These are phyloP conservation scores for Synanceia verrucosa DNA, from an alignment of 2,797 vertebrate genomes.

Conservation along the genomic window DNA sequence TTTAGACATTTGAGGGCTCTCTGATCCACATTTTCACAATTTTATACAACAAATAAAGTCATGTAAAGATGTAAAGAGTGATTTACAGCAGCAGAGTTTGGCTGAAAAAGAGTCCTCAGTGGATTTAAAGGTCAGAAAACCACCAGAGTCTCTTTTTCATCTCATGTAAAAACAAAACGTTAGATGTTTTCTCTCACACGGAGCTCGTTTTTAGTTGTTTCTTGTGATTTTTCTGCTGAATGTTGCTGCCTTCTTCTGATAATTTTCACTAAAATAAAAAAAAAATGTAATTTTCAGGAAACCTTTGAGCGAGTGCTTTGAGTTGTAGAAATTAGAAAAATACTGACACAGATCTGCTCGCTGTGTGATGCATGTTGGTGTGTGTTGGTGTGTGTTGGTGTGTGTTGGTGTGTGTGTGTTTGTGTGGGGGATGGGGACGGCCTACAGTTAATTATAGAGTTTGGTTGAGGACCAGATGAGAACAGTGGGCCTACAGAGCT, in stretches of 20 bases:
- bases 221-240: not conserved
- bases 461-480: constrained; percentile 53
- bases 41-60: no score
- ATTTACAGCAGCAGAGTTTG: constrained; percentile 29
- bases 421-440: constrained; percentile 22
- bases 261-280: not conserved
- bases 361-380: not conserved
- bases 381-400: not conserved
- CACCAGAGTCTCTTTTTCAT: constrained; percentile 12
- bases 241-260: not conserved
- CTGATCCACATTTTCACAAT: no score
- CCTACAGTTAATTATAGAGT: constrained; percentile 62
- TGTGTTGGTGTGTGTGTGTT: not conserved
- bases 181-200: not conserved
- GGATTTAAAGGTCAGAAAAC: not conserved
- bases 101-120: constrained; percentile 11
- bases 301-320: not conserved
- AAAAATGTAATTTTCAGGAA: not conserved
- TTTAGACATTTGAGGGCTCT: no score
- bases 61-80: constrained; percentile 36
- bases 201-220: not conserved
- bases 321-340: constrained; percentile 13
- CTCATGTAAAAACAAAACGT: not conserved
- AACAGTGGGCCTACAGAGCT: constrained; percentile 63
- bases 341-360: not conserved